Base-by-base conservation (phyloP, 2,113 vertebrate species). In the Amphiprion ocellaris region DNA sequence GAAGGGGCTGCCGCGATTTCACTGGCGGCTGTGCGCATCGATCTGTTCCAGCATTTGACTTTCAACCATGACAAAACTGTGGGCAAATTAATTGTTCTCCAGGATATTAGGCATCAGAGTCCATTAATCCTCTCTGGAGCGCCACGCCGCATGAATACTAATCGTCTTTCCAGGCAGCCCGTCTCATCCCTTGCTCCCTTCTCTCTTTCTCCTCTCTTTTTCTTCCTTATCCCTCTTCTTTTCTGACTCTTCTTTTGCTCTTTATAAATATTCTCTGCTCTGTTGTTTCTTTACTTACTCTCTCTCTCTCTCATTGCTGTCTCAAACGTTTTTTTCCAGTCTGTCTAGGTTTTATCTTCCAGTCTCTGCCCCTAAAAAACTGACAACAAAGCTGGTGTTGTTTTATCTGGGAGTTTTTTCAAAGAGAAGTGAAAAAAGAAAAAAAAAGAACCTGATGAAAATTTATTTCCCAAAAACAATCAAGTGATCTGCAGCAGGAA, bases 61-160 rank as follows among this genome's bases (percentile, higher is more conserved):
- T 98, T 97, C 97, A 98, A 97, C 97, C 97, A 97, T 98, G 97
- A 99, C 98, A 99, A 99, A 99, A 99, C 97, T 98, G 97, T 97
- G 97, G 96, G 97, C 97, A 98, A 99, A 99, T 99, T 99, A 99
- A 99, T 99, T 99, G 98, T 99, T 98, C 97, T 98, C 96, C 96
- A 97, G 97, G 97, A 98, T 98, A 98, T 98, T 98, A 98, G 96
- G 96, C 97, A 99, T 99, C 98, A 98, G 97, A 98, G 96, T 97
- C 97, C 96, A 99, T 99, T 99, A 99, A 98, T 99, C 98, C 98
- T 98, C 97, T 97, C 97, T 95, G 96, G 96, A 96, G 97, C 90
- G 77, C 91, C 94, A 97, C 93, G 96, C 96, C 81, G 70, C 89
- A 93, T 96, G 98, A 96, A 99, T 99, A 97, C 97, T 99, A 98